phyloP scores from a whole-genome alignment of 1,140 invertebrate genomes.

The Caerostris darwini region DNA sequence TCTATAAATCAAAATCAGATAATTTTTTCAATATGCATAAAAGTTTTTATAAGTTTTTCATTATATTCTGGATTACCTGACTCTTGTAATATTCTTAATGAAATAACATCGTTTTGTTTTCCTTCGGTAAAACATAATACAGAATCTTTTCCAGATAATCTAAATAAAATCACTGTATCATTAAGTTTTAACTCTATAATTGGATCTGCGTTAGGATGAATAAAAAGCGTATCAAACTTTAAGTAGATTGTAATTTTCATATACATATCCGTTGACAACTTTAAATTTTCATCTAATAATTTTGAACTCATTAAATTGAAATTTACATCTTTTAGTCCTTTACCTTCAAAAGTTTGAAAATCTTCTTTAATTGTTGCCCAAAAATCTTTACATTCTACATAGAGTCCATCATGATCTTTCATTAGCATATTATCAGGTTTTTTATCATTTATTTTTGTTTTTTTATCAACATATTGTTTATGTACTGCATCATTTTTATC shows the following conservation, averaged over 20 bases:
- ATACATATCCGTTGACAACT: neutral
- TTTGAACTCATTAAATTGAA: neutral
- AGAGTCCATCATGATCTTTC: neutral
- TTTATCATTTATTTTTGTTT: neutral
- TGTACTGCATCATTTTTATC: neutral
- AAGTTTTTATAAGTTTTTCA: too few relatives aligned
- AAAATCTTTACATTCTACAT: neutral
- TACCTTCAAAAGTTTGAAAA: neutral
- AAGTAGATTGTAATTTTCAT: slow-evolving; percentile 6
- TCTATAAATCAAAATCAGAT: too few relatives aligned
- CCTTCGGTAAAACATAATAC: too few relatives aligned
- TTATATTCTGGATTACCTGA: too few relatives aligned
- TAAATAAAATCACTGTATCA: too few relatives aligned
- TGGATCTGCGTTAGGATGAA: neutral
- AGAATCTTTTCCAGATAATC: too few relatives aligned
- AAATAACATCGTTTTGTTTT: too few relatives aligned
- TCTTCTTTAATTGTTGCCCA: neutral
- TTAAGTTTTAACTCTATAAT: neutral
- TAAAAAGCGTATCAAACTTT: neutral
- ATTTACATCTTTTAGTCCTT: neutral
- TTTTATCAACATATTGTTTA: neutral
- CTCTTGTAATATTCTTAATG: too few relatives aligned
- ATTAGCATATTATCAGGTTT: neutral
- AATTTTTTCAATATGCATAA: too few relatives aligned
- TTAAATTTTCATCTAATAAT: neutral